phyloP scores from a whole-genome alignment of 2,888 invertebrate genomes.

The Pilophorus perplexus region DNA sequence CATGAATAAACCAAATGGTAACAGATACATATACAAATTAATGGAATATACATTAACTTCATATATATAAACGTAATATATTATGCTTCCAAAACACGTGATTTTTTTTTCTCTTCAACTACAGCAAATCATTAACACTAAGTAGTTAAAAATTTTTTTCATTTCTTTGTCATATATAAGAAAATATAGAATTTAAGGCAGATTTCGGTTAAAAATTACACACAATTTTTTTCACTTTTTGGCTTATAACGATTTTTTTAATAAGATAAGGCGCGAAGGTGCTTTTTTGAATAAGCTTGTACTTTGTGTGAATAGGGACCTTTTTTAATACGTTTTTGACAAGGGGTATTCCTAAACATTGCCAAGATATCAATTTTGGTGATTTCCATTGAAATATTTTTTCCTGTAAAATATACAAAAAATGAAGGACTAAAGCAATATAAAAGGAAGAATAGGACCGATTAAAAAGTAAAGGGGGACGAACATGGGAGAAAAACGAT shows the following conservation, averaged over 20 bases:
- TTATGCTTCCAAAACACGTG: constrained; percentile 49
- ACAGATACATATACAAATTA: constrained; percentile 48
- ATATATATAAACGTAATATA: constrained; percentile 48
- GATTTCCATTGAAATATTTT: constrained; percentile 52
- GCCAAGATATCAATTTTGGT: constrained; percentile 51
- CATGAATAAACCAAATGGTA: constrained; percentile 47
- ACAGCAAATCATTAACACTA: constrained; percentile 49
- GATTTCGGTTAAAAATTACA: constrained; percentile 63
- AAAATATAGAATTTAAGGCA: constrained; percentile 68
- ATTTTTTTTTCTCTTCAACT: constrained; percentile 48
- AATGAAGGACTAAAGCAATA: constrained; percentile 45
- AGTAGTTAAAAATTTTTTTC: constrained; percentile 50
- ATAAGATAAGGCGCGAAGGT: constrained; percentile 72
- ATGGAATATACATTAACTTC: constrained; percentile 48
- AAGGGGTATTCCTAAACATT: constrained; percentile 60
- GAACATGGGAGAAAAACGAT: constrained; percentile 41
- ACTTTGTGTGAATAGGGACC: constrained; percentile 55
- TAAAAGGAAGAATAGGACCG: constrained; percentile 42
- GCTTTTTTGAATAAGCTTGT: constrained; percentile 68
- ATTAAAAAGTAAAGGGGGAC: constrained; percentile 41
- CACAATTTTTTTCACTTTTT: constrained; percentile 54
- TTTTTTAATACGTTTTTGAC: constrained; percentile 52
- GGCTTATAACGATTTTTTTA: constrained; percentile 54
- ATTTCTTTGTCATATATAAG: constrained; percentile 55
- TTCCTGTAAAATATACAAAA: constrained; percentile 54